Evolutionary conservation across 2,113 vertebrate genomes (phyloP).

Genomic region (Oophaga pumilio): DNA sequence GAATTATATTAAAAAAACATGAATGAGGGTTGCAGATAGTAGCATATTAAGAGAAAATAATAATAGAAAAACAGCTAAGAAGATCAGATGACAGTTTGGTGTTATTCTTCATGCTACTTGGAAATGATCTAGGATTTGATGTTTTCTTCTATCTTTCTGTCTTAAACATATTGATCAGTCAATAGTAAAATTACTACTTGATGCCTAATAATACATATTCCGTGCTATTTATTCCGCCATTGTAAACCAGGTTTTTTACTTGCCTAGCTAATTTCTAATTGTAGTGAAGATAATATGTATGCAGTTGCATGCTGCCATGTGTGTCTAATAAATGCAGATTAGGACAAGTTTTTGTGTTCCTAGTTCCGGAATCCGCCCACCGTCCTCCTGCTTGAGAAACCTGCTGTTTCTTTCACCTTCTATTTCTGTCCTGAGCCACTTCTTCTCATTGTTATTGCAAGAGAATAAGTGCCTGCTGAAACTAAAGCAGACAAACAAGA

Average conservation of each 20-base stretch:
- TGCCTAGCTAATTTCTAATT: slow-evolving; percentile 1
- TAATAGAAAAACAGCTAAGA: neutral
- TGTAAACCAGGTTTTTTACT: neutral
- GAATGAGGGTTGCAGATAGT: neutral
- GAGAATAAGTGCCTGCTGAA: slow-evolving; percentile 31
- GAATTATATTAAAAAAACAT: neutral
- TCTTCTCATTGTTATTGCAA: slow-evolving; percentile 45
- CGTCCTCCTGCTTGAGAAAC: slow-evolving; percentile 46
- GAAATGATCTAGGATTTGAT: neutral
- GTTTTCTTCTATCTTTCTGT: neutral
- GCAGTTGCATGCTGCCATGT: neutral
- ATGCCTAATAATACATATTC: neutral
- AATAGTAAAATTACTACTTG: neutral
- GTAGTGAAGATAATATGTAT: slow-evolving; percentile 4
- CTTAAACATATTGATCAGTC: neutral
- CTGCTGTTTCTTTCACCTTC: slow-evolving; percentile 56
- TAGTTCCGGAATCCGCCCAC: slow-evolving; percentile 50
- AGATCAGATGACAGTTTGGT: neutral
- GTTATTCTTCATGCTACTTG: neutral
- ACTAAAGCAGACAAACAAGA: slow-evolving; percentile 29
- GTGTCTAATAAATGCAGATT: slow-evolving; percentile 33
- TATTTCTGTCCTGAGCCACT: slow-evolving; percentile 41
- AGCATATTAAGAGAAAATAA: neutral
- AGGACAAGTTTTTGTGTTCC: slow-evolving; percentile 44
- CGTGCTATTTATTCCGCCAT: neutral